Base-by-base conservation (phyloP, 2,888 invertebrate genomes). In the Polydrusus pterygomalis region DNA sequence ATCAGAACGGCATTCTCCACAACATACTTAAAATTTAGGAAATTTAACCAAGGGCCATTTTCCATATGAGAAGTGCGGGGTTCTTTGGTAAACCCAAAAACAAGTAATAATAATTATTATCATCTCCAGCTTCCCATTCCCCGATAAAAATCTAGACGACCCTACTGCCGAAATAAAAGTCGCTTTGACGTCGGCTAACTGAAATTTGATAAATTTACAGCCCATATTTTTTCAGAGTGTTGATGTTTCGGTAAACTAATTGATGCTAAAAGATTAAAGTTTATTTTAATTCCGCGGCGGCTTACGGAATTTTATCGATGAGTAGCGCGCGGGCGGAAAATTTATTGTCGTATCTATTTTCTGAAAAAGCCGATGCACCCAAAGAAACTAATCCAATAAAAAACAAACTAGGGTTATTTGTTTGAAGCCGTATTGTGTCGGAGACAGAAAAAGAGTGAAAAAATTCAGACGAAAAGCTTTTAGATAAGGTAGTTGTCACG, bases 401-500 rank as follows among this genome's bases (percentile, higher is more conserved):
- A 76, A 77, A 73, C 63, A 74, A 77, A 56, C 45, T 60, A 70
- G 70, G 69, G 74, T 70, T 70, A 73, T 73, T 70, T 60, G 73
- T 73, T 74, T 74, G 70, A 73, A 77, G 72, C 70, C 13, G 60
- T 69, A 70, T 74, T 70, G 73, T 77, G 63, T 67, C 17, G 67
- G 25, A 58, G 62, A 34, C 45, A n/a, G 51, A 34, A 34, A 45
- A 56, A 25, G 49, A 25, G 40, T 56, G 65, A 70, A 76, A 76
- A 76, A 76, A 76, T 68, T 43, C 65, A 47, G 65, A 25, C 60
- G 75, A 80, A 82, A 85, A 85, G 84, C 85, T 85, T 84, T 83
- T 83, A 81, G 80, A 82, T 81, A 80, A 81, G 82, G 82, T 81
- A 84, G 81, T 84, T 84, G 85, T 86, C 86, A 85, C 86, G 85